phyloP scores from a whole-genome alignment of 2,113 vertebrate species.

The Seriola quinqueradiata region DNA sequence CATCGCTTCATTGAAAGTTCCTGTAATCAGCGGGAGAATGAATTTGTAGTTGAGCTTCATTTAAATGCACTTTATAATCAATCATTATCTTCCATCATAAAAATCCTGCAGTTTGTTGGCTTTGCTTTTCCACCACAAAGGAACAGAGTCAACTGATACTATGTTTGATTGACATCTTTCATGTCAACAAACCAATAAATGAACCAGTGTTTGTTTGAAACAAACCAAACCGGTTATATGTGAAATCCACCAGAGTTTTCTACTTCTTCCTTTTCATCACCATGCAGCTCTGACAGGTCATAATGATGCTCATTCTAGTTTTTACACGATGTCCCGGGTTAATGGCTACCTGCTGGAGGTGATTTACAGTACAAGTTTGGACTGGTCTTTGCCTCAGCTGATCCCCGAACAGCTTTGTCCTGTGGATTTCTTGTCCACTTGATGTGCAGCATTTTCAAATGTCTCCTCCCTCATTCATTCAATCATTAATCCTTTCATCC shows the following conservation, averaged over 20 bases:
- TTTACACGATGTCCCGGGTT: constrained; percentile 36
- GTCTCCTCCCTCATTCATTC: not conserved
- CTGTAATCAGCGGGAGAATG: not conserved
- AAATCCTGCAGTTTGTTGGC: not conserved
- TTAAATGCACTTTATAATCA: not conserved
- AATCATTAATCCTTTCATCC: not conserved
- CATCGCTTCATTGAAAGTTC: too few species aligned
- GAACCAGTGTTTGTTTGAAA: not conserved
- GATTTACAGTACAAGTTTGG: constrained; percentile 4
- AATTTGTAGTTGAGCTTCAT: not conserved
- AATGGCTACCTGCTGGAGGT: constrained; percentile 10
- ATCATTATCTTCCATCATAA: not conserved
- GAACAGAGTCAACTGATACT: too few species aligned
- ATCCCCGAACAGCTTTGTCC: not conserved
- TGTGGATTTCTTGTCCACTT: not conserved
- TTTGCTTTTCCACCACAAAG: not conserved
- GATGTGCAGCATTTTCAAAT: not conserved
- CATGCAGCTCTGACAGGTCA: constrained; percentile 16
- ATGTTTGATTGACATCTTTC: too few species aligned
- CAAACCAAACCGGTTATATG: not conserved
- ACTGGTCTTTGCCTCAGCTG: not conserved
- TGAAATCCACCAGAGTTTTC: not conserved
- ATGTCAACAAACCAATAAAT: too few species aligned
- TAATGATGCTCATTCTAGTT: constrained; percentile 34
- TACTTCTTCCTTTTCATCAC: constrained; percentile 5